Percentiles rank a stretch among this genome's conserved stretches.
These are phyloP conservation scores for Drosophila lacertosa DNA, from an alignment of 1,140 invertebrate genomes.

Conservation along the genomic window DNA sequence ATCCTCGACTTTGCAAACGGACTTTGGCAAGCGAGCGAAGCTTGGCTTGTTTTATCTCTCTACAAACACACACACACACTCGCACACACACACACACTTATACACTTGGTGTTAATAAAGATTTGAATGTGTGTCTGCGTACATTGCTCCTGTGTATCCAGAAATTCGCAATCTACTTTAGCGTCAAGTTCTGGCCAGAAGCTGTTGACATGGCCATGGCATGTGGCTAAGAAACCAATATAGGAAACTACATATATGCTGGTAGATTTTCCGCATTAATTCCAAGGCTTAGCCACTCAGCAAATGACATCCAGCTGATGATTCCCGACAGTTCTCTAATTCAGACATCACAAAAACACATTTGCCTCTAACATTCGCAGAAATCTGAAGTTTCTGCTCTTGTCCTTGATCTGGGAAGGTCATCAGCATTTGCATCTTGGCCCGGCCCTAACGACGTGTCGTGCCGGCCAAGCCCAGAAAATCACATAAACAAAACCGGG, in stretches of 20 bases:
- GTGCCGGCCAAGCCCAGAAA: constrained; percentile 74
- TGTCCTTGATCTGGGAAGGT: constrained; percentile 73
- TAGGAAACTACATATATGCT: constrained; percentile 63
- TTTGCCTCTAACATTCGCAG: no score
- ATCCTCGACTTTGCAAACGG: constrained; percentile 81
- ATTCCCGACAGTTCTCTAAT: constrained; percentile 1
- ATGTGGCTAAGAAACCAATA: constrained; percentile 25
- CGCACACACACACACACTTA: constrained; percentile 3
- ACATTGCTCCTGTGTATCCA: constrained; percentile 49
- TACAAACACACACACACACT: constrained; percentile 5
- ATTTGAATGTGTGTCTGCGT: constrained; percentile 39
- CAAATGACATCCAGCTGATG: constrained; percentile 45
- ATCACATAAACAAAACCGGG: constrained; percentile 72
- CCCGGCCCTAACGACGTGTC: constrained; percentile 42
- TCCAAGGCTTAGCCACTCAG: constrained; percentile 66
- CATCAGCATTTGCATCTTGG: constrained; percentile 75
- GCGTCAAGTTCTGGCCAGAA: constrained; percentile 70
- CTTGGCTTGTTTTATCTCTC: constrained; percentile 20
- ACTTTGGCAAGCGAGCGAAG: constrained; percentile 60
- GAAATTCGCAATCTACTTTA: constrained; percentile 66
- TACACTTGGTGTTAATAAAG: constrained; percentile 1
- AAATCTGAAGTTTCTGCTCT: no score
- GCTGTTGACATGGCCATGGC: constrained; percentile 76
- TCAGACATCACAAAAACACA: constrained; percentile 17
- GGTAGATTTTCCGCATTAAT: constrained; percentile 70